Base-by-base conservation (phyloP, 2,797 vertebrate species). In the Atherinosoma microstoma region DNA sequence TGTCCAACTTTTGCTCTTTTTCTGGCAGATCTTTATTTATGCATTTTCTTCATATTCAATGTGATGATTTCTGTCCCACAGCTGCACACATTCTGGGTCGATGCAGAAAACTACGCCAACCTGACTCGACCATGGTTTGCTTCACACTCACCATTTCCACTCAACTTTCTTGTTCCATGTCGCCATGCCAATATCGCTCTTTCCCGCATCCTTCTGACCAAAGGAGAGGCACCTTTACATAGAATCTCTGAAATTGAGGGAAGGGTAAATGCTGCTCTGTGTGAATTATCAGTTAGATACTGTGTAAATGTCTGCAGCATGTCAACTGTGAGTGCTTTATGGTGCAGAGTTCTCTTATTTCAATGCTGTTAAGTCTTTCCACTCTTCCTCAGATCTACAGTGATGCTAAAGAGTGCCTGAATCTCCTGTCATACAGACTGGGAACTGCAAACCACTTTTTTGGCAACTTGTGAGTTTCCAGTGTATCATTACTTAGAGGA, bases 71-170 rank as follows among this genome's bases (percentile, higher is more conserved):
- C 45, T 63, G 32, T 67, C 30, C 72, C 88, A 35, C 76, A 99
- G 98, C 91, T 99, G 84, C 97, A 99, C 87, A 98, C 97, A n/a
- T 99, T 99, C 90, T 99, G 98, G 98, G 95, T 99, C 78, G 98
- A 99, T 70, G 91, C 94, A 59, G 97, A 99, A 87, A 99, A 99
- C 93, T 99, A 99, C 76, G 94, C 94, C 80, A 95, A 87, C 83
- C 85, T 99, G 89, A 99, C 97, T 45, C 95, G 97, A 74, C 98
- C 98, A 0, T 99, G 98, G 97, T 98, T 97, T 88, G 96, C 97
- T n/a, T 97, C 98, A 56, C 97, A 84, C 78, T 97, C 96, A 76
- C 96, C 97, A 0, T 99, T 99, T 83, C 98, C 97, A 0, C 90
- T 99, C 54, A 97, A 94, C 87, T 95, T 97, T 81, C 94, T 97